Base-by-base conservation (phyloP, 2,113 vertebrate genomes). In the Australoheros scitulus region DNA sequence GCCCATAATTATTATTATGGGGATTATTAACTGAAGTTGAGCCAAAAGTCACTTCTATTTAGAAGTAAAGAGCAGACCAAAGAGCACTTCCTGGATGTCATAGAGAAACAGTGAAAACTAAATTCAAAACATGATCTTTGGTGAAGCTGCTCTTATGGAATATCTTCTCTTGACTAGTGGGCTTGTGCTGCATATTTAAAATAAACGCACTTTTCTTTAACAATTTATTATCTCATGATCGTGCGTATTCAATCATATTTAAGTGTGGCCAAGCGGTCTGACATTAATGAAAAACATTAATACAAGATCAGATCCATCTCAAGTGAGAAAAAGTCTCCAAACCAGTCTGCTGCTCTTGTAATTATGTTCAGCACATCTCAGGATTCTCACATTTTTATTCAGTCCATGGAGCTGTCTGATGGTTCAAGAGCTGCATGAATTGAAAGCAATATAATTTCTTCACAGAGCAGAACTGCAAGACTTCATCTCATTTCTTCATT, bases 311-410 rank as follows among this genome's bases (percentile, higher is more conserved):
- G 68, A n/a, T 34, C 26, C 68, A 72, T 55, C 68, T 29, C 32
- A 72, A 55, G 11, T n/a, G 11, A 72, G 47, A 32, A 34, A 55
- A 55, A 52, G 15, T 1, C 41, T 29, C 64, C 64, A 11, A 29
- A 29, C 22, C 9, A 6, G 24, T 70, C 17, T 50, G 50, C 50
- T 50, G 15, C 29, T 17, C 29, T 32, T 72, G 43, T 32, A 72
- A 72, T 72, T 72, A 72, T 72, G 32, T 20, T 72, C 10, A 52
- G 50, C 50, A 70, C 50, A 24, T 52, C 65, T 52, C 65, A 7
- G 24, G 68, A 72, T 55, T 55, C 41, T 72, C 17, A 7, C 14
- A 77, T 87, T 80, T 58, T 15, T 64, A 78, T 81, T 81, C 82
- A 60, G 7, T n/a, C 20, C 38, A 22, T 8, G 0, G 50, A 55